Evolutionary conservation across 2,888 invertebrate genomes (phyloP), one percentile per base, ranked within the genome.

Genomic region (Monoplex corrugatus): DNA sequence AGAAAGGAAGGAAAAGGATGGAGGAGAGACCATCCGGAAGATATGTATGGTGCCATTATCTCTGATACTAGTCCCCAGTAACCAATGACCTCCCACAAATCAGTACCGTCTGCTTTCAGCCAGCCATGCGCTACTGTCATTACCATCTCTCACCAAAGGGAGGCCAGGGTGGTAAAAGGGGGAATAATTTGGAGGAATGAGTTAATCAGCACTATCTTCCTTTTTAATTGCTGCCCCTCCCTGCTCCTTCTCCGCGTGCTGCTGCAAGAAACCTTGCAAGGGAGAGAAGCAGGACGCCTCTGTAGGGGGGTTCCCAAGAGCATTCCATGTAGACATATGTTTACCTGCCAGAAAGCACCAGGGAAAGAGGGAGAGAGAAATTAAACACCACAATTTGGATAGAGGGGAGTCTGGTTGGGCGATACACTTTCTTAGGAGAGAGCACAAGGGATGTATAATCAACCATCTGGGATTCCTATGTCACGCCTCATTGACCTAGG

Each of bases 141-240:
- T n/a, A 5, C 28, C 19, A 28, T 10, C 13, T 32, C 78, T 10
- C 78, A 35, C 32, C 10, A 40, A 5, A 43, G 82, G 43, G 82
- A 23, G 35, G 43, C 23, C 43, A 28, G 44, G 43, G 32, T 28
- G 10, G 23, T 32, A 10, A 23, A 50, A 45, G 38, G 84, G 84
- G n/a, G 57, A 84, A 57, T 38, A 84, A 57, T 84, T 38, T 10
- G 57, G 13, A 0, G 84, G 57, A 84, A 84, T 84, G 84, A 84
- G 84, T 84, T 84, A 84, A 84, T 84, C 84, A 84, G 84, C 84
- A 38, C 57, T 84, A 84, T 84, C 84, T 50, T 16, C 57, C 57
- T 32, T 57, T 84, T 84, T 84, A 84, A 84, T 84, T 84, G 84
- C 57, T 13, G 84, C 38, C 38, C 78, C 78, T 78, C 78, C 78